A percentile compares a stretch with the other conserved stretches of the same genome.
phyloP scores from a whole-genome alignment of 1,140 invertebrate species.

The Drosophila parabipectinata region DNA sequence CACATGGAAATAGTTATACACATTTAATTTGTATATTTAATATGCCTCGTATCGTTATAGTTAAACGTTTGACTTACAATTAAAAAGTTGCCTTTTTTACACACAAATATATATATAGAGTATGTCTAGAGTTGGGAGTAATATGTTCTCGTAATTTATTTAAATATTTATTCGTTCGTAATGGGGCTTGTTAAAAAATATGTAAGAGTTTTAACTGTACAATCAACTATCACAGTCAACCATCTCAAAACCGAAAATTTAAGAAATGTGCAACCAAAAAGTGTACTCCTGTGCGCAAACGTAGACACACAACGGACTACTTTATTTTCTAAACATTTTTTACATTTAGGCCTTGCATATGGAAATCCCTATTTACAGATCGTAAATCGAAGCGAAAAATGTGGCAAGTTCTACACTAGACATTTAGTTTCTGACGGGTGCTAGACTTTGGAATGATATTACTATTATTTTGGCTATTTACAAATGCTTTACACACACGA shows the following conservation, averaged over 20 bases:
- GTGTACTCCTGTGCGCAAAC: neutral
- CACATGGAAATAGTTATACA: conserved; percentile 72
- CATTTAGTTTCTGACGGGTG: conserved; percentile 16
- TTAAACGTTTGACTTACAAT: conserved; percentile 42
- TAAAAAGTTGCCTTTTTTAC: conserved; percentile 23
- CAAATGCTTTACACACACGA: conserved; percentile 45
- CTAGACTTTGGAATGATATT: conserved; percentile 18
- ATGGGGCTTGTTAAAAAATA: conserved; percentile 60
- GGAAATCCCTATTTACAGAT: conserved; percentile 36
- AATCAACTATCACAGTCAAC: conserved; percentile 84
- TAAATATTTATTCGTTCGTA: conserved; percentile 43
- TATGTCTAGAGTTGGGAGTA: conserved; percentile 38
- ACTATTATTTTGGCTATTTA: conserved; percentile 53
- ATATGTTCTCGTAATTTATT: conserved; percentile 29
- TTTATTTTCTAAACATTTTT: conserved; percentile 37
- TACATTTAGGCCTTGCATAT: conserved; percentile 16
- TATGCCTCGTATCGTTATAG: conserved; percentile 29
- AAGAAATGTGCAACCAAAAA: conserved; percentile 15
- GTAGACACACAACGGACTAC: neutral
- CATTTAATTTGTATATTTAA: conserved; percentile 45
- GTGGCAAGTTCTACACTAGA: conserved; percentile 40
- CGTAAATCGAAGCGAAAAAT: conserved; percentile 41
- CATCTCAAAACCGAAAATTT: conserved; percentile 68
- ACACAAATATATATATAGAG: conserved; percentile 22
- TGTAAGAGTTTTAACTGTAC: conserved; percentile 83